Base-by-base conservation (phyloP, 2,797 vertebrate species). In the Epinephelus malabaricus region DNA sequence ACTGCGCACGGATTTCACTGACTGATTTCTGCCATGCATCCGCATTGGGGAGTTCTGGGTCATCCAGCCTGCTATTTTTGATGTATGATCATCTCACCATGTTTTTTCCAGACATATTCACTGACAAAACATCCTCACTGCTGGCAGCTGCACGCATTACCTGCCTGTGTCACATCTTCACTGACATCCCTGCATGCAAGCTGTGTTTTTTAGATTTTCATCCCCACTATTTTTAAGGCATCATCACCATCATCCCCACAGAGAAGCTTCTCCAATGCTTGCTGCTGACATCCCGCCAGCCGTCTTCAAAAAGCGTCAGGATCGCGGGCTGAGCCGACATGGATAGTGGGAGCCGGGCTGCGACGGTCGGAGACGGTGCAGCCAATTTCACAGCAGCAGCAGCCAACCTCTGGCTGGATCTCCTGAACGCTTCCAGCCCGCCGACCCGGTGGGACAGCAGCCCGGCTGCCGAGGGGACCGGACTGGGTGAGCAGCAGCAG, bases 371-470 rank as follows among this genome's bases (percentile, higher is more conserved):
- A 56, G 96, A 97, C 83, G 94, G 89, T 13, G 90, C 68, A 1
- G 86, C 30, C 51, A 92, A 94, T 56, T 86, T 94, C 30, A 95
- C 90, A 34, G 89, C 34, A 30, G 89, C 34, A 34, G 30, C 91
- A 14, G 93, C 92, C 63, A 79, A 73, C 82, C 71, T 92, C 45
- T 92, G 95, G 61, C 70, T 94, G 86, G 95, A 82, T 64, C 75
- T 92, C 59, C 86, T 85, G 76, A 97, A 97, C 87, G 80, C 87
- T 0, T 97, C 97, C n/a, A 90, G 92, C 18, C 90, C 93, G 4
- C 89, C 85, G 78, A 83, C 83, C 50, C 87, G 34, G 68, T 96
- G 95, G 96, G 92, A 87, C 87, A 90, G 94, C 59, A 85, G 85
- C 76, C 95, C 94, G n/a, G 53, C 72, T 4, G 90, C 88, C 5